Evolutionary conservation across 2,797 vertebrate genomes (phyloP), one percentile per base, ranked within the genome.

Genomic region (Lagodon rhomboides): DNA sequence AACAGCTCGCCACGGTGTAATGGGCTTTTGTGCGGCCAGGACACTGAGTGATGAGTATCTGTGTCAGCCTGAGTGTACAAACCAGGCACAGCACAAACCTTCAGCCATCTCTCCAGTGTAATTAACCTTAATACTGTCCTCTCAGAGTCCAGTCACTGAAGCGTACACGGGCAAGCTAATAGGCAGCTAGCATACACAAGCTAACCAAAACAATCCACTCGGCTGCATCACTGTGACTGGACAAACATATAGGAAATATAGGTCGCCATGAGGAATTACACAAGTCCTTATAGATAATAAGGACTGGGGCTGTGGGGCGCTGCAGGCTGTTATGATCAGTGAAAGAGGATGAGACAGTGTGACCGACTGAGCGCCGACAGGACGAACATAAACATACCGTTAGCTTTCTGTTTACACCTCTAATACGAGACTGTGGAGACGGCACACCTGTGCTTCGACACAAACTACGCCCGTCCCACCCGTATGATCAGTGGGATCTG

Each of bases 31-130:
- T 50, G 50, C 0, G 16, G 43, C 25, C 27, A 30, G 69, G 72
- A 15, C 68, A 30, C 54, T 23, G 67, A 58, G 51, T 59, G 67
- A 68, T 34, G 70, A 1, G 46, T 73, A 82, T 79, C 67, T 86
- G 75, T 88, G 87, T 88, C 89, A 85, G 71, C 55, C 15, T 79
- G 49, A 76, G 86, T 92, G 86, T 85, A 83, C 86, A 87, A 74
- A 70, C 75, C 3, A 8, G 34, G 18, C 72, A 85, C n/a, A 1
- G 43, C 16, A 53, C 54, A 41, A 12, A 27, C 50, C 49, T 53
- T n/a, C 12, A 9, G 16, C 50, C 18, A 1, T n/a, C 60, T 15
- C 9, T 55, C 20, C 23, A 3, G 6, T 22, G 41, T 0, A 4
- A 5, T 47, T 27, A 55, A n/a, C 58, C 20, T 43, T 22, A 22